Conservation (phyloP, 2,888 invertebrate species). For the Drosophila pseudotakahashii region DNA sequence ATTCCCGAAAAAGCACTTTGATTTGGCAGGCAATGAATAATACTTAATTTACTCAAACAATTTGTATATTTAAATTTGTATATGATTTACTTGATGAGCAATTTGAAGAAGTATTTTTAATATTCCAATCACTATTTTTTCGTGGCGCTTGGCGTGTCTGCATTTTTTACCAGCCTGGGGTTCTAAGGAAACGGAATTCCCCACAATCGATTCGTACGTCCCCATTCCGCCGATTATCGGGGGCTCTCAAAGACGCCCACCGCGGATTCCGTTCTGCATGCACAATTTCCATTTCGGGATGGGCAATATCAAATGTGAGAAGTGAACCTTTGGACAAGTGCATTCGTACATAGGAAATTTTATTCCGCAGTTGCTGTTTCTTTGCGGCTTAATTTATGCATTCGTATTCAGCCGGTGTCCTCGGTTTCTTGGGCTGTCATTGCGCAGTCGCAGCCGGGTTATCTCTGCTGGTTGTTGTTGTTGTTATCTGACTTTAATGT, state of each 20-base stretch:
- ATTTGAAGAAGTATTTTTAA: neutral
- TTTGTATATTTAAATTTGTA: neutral
- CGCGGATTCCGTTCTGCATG: conserved; percentile 62
- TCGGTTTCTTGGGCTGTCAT: conserved; percentile 28
- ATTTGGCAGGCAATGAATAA: neutral
- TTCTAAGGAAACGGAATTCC: conserved; percentile 49
- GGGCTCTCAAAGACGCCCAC: conserved; percentile 23
- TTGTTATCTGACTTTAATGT: conserved; percentile 15
- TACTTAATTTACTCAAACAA: too few relatives aligned
- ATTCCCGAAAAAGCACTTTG: neutral
- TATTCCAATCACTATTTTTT: conserved; percentile 1
- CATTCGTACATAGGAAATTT: conserved; percentile 75
- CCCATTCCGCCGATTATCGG: conserved; percentile 21
- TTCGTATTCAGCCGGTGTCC: conserved; percentile 70
- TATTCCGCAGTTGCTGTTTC: conserved; percentile 44
- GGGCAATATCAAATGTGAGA: conserved; percentile 49
- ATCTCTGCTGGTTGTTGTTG: too few relatives aligned
- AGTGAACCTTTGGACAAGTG: conserved; percentile 73
- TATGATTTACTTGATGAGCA: neutral
- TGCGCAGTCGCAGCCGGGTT: conserved; percentile 38
- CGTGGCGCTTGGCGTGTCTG: neutral
- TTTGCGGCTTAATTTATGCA: conserved; percentile 66
- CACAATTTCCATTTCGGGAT: conserved; percentile 55
- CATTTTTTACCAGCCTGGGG: neutral
- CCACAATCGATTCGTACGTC: conserved; percentile 25